Percentiles rank a stretch among this genome's conserved stretches.
phyloP scores from a whole-genome alignment of 2,888 invertebrate genomes.

The Andrena flavipes region DNA sequence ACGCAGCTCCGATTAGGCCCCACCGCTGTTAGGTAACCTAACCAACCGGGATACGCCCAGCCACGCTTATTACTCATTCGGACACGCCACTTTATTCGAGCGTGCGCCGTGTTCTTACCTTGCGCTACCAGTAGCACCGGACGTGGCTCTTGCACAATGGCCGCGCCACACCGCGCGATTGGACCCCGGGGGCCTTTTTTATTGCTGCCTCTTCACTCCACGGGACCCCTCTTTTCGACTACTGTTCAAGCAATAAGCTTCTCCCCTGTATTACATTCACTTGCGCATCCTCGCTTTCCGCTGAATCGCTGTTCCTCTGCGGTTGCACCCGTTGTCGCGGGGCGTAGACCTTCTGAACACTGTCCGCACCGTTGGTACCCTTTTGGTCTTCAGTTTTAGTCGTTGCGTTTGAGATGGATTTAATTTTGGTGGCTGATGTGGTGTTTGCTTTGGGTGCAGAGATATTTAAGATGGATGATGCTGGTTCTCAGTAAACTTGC shows the following conservation, averaged over 20 bases:
- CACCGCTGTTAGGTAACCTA: conserved; percentile 79
- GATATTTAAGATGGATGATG: too few species aligned
- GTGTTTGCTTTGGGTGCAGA: too few species aligned
- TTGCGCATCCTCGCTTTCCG: background rate
- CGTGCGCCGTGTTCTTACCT: conserved; percentile 69
- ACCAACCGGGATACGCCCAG: conserved; percentile 83
- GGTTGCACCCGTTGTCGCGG: background rate
- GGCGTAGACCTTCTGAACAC: too few species aligned
- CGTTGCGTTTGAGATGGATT: too few species aligned
- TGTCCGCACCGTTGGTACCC: too few species aligned
- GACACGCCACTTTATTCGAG: conserved; percentile 82
- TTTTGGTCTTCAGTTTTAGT: background rate
- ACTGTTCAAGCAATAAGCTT: conserved; percentile 47
- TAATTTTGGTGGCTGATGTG: too few species aligned
- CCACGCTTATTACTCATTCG: conserved; percentile 83
- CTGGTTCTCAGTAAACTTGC: too few species aligned
- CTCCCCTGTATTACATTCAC: conserved; percentile 23
- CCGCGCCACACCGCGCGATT: conserved; percentile 66
- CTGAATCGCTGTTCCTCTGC: background rate
- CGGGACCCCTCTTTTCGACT: conserved; percentile 50
- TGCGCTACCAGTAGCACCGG: conserved; percentile 71
- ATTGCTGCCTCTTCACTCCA: conserved; percentile 59
- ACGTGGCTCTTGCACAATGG: conserved; percentile 71
- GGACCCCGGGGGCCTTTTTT: conserved; percentile 68
- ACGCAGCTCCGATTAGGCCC: conserved; percentile 82